Evolutionary conservation across 2,888 invertebrate genomes (phyloP).

Genomic region (Chaetogeoica ovagalla): DNA sequence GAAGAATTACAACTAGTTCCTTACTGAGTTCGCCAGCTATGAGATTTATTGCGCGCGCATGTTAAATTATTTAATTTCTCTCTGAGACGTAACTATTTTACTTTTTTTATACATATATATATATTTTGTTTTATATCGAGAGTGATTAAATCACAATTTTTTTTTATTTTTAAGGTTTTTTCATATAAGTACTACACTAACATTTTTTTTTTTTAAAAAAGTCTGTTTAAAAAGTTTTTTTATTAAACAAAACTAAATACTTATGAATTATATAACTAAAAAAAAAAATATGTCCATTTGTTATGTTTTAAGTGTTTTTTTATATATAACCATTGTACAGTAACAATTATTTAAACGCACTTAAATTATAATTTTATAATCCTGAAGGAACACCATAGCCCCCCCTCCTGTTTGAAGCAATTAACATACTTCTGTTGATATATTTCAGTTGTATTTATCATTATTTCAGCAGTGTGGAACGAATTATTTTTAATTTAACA

Average conservation of each 20-base stretch:
- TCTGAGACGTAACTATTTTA: conserved; percentile 11
- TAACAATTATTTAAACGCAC: conserved; percentile 41
- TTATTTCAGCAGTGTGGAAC: conserved; percentile 16
- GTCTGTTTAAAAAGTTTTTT: conserved; percentile 10
- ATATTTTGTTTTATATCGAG: conserved; percentile 30
- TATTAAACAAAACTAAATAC: conserved; percentile 24
- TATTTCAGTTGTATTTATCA: conserved; percentile 18
- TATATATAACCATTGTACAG: conserved; percentile 39
- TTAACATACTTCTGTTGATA: conserved; percentile 24
- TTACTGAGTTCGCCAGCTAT: conserved; percentile 41
- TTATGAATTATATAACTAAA: conserved; percentile 24
- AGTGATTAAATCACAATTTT: conserved; percentile 26
- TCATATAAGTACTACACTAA: conserved; percentile 10
- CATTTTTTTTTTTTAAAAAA: conserved; percentile 14
- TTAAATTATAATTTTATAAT: conserved; percentile 35
- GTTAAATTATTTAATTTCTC: conserved; percentile 19
- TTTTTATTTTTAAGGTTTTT: conserved; percentile 23
- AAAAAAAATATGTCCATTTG: conserved; percentile 34
- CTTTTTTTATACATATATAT: conserved; percentile 13
- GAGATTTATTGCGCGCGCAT: conserved; percentile 18
- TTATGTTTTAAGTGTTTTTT: conserved; percentile 39
- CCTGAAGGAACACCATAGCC: conserved; percentile 3
- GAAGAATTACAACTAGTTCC: conserved; percentile 63
- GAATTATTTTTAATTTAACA: conserved; percentile 34
- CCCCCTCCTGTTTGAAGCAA: conserved; percentile 19